Conservation (phyloP, 2,113 vertebrate species). For the Apteryx mantelli region DNA sequence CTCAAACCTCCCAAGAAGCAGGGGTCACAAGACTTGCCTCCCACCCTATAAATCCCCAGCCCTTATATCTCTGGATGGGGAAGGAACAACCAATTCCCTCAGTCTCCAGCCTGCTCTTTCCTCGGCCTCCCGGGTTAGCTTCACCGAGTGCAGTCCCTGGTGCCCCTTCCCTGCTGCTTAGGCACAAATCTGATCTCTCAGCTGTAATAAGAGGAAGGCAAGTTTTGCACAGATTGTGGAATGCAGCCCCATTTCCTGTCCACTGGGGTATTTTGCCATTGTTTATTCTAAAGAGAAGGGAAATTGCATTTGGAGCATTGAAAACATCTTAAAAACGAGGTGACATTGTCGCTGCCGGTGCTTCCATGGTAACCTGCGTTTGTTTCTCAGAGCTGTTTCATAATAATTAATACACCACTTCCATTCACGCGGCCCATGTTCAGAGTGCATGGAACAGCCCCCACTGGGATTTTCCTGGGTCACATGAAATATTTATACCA, state of each 20-base stretch:
- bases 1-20: not conserved
- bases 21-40: not conserved
- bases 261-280: not conserved
- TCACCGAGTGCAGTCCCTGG: not conserved
- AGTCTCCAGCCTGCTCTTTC: rapidly evolving
- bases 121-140: not conserved
- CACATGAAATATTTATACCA: not conserved
- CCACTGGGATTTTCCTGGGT: not conserved
- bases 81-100: not conserved
- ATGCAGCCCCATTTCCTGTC: not conserved
- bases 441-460: not conserved
- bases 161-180: not conserved
- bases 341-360: constrained; percentile 50
- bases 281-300: not conserved
- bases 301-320: constrained; percentile 33
- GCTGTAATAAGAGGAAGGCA: not conserved
- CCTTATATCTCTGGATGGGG: not conserved
- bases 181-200: not conserved
- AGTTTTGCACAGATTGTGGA: not conserved
- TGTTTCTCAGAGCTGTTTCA: constrained; percentile 46
- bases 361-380: constrained; percentile 78
- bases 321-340: constrained; percentile 47
- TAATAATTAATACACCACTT: constrained; percentile 63
- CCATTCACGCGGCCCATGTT: not conserved
- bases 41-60: not conserved